Percentiles rank a stretch among this genome's conserved stretches.
These are phyloP conservation scores for Drosophila orosa DNA, from an alignment of 1,140 invertebrate species.

Conservation along the genomic window DNA sequence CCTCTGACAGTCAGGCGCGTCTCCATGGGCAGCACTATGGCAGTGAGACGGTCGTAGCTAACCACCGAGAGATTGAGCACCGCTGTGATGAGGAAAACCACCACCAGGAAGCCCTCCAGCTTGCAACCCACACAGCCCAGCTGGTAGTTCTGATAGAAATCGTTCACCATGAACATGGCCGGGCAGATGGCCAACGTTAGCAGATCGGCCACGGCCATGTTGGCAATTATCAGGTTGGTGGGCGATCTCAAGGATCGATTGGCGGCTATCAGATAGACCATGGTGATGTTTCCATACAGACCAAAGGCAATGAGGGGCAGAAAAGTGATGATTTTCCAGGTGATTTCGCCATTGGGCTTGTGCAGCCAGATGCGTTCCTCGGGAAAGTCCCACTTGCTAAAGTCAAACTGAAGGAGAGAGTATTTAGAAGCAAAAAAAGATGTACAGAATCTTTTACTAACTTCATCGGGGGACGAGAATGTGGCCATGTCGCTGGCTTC, in stretches of 20 bases:
- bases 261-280: constrained; percentile 89
- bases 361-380: constrained; percentile 86
- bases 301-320: constrained; percentile 88
- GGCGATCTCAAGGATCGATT: constrained; percentile 89
- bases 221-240: constrained; percentile 92
- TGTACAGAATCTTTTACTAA: neutral
- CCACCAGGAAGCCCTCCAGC: constrained; percentile 89
- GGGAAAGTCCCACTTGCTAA: constrained; percentile 77
- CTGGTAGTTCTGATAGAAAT: constrained; percentile 91
- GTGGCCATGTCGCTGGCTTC: constrained; percentile 41
- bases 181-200: constrained; percentile 90
- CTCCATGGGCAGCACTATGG: constrained; percentile 90
- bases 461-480: constrained; percentile 28
- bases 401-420: constrained; percentile 57
- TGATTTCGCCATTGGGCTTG: constrained; percentile 86
- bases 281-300: constrained; percentile 89
- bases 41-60: constrained; percentile 92
- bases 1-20: constrained; percentile 86
- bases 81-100: constrained; percentile 88
- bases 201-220: constrained; percentile 91
- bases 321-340: constrained; percentile 86
- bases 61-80: constrained; percentile 92
- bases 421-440: neutral
- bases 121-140: constrained; percentile 89
- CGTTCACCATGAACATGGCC: constrained; percentile 88